Evolutionary conservation across 2,797 vertebrate species (phyloP), one percentile per base, ranked within the genome.

Genomic region (Muraenolepis orangiensis): DNA sequence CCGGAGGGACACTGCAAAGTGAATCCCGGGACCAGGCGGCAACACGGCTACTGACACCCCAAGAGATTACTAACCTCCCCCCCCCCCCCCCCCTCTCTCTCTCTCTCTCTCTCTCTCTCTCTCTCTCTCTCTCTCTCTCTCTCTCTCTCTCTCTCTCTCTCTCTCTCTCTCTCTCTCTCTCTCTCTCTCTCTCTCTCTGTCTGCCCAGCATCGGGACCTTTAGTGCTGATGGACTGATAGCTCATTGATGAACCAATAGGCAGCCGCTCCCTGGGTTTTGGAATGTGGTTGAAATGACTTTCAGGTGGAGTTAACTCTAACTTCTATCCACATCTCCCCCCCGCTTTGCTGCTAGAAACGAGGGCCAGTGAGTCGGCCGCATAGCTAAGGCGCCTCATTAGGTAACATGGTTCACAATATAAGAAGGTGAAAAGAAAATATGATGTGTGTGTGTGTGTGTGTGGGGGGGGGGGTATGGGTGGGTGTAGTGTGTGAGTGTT

Each of bases 221-320:
- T 91, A n/a, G n/a, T n/a, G n/a, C n/a, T 86, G n/a, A 80, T 84
- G 77, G n/a, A n/a, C n/a, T 6, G 90, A 91, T 89, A 85, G 80
- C 82, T 77, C 85, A 89, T 80, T 76, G 74, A 72, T 76, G 81
- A 76, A 86, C 81, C 85, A 82, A 86, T 85, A 84, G 87, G 80
- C 72, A 80, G 85, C 81, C 85, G n/a, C n/a, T n/a, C n/a, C n/a
- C n/a, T n/a, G n/a, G n/a, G n/a, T n/a, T n/a, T n/a, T n/a, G n/a
- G n/a, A n/a, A n/a, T n/a, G n/a, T 82, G 84, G 85, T 6, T 89
- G 85, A 91, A 90, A 91, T 93, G 61, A 89, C 90, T 90, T 91
- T 91, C 87, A 86, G 81, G 83, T n/a, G 81, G 86, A 86, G 91
- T 91, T 88, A 90, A 86, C 78, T 84, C 57, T 76, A 78, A 85